Evolutionary conservation across 2,797 vertebrate species (phyloP), one percentile per base, ranked within the genome.

Genomic region (Chelidonichthys spinosus): DNA sequence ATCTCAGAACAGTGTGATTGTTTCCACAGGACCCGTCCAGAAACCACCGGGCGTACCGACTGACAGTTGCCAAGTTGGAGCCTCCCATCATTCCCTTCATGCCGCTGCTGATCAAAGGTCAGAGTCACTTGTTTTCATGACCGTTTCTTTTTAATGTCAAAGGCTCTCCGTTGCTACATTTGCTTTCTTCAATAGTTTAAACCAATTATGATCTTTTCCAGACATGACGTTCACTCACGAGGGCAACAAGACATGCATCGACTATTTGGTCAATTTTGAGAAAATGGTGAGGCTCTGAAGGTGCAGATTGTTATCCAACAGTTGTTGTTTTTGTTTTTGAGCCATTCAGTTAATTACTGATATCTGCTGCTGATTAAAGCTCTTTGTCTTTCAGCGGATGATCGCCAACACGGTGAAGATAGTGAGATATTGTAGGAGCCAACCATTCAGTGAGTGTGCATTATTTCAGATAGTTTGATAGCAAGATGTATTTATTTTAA

Each of bases 211-310:
- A 4, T 71, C 17, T 65, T 63, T 53, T 40, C 18, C 76, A 99
- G 98, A 99, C 86, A 99, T 99, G 97, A 99, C 98, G 4, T 99
- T 99, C 91, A 97, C 96, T 86, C 98, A 99, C 35, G 98, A 99
- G 87, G 98, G 98, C 71, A 99, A 99, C 95, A 98, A 97, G 94
- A 99, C 98, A 0, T 97, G 97, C 91, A 95, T 95, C 63, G 98
- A 99, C 94, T 97, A 90, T 91, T 95, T 99, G 89, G 96, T 99
- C 90, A 99, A 99, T 95, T 99, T 99, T 86, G 98, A 99, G 95
- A 99, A 99, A 96, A 99, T 99, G 98, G 98, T 99, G 95, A 70
- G 97, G 90, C 84, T 87, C 18, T 85, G 25, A 70, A 71, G 50
- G 11, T 65, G 50, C 17, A 68, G 40, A 49, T 74, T 69, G 11